Percentiles rank a stretch among this genome's conserved stretches.
Evolutionary conservation across 92 coral and sea anemone genomes (phyloP).

Genomic region (Porites rus): DNA sequence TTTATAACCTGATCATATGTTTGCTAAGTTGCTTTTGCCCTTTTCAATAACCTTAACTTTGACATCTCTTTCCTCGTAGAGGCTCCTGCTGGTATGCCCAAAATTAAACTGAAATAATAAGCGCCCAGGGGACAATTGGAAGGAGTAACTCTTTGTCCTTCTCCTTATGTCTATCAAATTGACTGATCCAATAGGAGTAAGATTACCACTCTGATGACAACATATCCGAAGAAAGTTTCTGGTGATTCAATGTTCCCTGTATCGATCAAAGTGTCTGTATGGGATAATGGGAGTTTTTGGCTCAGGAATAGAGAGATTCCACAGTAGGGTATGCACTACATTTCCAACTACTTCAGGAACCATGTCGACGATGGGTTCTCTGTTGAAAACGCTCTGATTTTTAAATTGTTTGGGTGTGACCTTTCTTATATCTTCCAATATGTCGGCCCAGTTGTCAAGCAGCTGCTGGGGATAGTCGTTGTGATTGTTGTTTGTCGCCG

Average conservation of each 20-base stretch:
- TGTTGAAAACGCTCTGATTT: conserved; percentile 57
- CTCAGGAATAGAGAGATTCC: conserved; percentile 79
- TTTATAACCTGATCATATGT: background rate
- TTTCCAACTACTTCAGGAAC: conserved; percentile 62
- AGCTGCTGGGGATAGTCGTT: conserved; percentile 76
- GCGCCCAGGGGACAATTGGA: no score
- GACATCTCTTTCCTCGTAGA: no score
- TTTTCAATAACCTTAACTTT: background rate
- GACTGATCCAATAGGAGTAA: no score
- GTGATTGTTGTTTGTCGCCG: conserved; percentile 77
- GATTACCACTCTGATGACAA: no score
- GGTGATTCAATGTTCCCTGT: background rate
- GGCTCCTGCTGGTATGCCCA: no score
- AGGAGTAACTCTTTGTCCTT: no score
- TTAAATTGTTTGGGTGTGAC: conserved; percentile 58
- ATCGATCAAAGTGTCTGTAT: conserved; percentile 61
- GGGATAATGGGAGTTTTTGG: conserved; percentile 80
- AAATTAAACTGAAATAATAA: no score
- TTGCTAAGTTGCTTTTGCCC: conserved; percentile 36
- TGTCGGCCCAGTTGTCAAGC: conserved; percentile 82
- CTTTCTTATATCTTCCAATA: conserved; percentile 59
- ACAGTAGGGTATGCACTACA: conserved; percentile 67
- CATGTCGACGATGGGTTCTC: conserved; percentile 76
- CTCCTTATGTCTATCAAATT: no score
- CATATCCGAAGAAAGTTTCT: no score